These are phyloP conservation scores for Lepus timidus DNA, from an alignment of 2,113 vertebrate genomes.

Conservation along the genomic window DNA sequence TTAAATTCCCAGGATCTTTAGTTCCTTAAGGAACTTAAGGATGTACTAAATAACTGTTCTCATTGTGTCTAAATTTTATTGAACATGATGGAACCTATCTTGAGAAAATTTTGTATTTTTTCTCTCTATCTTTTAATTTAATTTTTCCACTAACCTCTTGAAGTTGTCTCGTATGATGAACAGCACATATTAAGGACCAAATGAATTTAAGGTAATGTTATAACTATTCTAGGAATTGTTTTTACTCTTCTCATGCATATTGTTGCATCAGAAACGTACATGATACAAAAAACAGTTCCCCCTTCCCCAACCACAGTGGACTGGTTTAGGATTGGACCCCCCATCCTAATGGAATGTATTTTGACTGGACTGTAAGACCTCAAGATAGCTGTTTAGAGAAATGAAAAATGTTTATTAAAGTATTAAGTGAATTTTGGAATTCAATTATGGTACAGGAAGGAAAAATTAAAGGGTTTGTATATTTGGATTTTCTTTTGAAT, in stretches of 20 bases:
- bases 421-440: not conserved
- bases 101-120: too few relatives aligned
- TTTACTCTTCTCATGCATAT: not conserved
- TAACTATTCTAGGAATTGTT: not conserved
- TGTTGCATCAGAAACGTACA: not conserved
- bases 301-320: not conserved
- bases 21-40: too few relatives aligned
- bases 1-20: too few relatives aligned
- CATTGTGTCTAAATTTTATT: too few relatives aligned
- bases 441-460: not conserved
- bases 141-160: too few relatives aligned
- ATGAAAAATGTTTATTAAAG: constrained; percentile 40
- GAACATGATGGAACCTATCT: too few relatives aligned
- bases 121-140: too few relatives aligned
- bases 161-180: too few relatives aligned
- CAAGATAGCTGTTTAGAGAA: not conserved
- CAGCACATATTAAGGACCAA: not conserved
- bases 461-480: constrained; percentile 14
- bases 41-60: too few relatives aligned
- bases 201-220: constrained; percentile 3
- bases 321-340: not conserved
- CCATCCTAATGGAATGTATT: not conserved
- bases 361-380: not conserved
- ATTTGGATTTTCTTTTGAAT: constrained; percentile 9
- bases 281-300: not conserved